Evolutionary conservation across 2,888 invertebrate genomes (phyloP).

Genomic region (Tubulanus polymorphus): DNA sequence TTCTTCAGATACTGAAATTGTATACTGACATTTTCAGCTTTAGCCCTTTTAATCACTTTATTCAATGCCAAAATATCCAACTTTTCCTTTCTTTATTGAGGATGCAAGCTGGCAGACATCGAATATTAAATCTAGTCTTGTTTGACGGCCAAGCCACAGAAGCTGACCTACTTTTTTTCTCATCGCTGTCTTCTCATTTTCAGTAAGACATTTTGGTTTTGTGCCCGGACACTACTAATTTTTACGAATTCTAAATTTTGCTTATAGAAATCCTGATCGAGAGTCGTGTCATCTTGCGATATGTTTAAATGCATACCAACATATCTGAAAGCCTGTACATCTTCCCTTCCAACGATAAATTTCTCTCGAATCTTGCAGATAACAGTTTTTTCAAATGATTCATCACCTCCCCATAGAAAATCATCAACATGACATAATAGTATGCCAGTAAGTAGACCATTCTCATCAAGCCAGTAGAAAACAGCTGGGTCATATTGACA

Average conservation of each 20-base stretch:
- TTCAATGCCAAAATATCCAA: slow-evolving; percentile 4
- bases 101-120: neutral
- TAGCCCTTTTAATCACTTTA: slow-evolving; percentile 5
- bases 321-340: neutral
- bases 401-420: neutral
- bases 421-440: neutral
- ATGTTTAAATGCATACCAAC: slow-evolving; percentile 2
- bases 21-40: too few relatives aligned
- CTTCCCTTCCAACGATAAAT: slow-evolving; percentile 6
- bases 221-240: neutral
- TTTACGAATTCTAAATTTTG: neutral
- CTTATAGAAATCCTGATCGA: neutral
- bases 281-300: neutral
- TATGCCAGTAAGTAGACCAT: neutral
- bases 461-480: neutral
- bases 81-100: slow-evolving; percentile 3
- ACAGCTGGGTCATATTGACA: neutral
- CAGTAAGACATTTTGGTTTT: neutral
- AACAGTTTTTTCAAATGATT: neutral
- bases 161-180: slow-evolving; percentile 2
- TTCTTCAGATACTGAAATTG: too few relatives aligned
- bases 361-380: neutral
- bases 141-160: slow-evolving; percentile 6
- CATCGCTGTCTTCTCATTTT: slow-evolving; percentile 1
- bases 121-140: slow-evolving; percentile 4